phyloP scores from a whole-genome alignment of 2,888 invertebrate genomes.

The Chamaedrilus cognettii region DNA sequence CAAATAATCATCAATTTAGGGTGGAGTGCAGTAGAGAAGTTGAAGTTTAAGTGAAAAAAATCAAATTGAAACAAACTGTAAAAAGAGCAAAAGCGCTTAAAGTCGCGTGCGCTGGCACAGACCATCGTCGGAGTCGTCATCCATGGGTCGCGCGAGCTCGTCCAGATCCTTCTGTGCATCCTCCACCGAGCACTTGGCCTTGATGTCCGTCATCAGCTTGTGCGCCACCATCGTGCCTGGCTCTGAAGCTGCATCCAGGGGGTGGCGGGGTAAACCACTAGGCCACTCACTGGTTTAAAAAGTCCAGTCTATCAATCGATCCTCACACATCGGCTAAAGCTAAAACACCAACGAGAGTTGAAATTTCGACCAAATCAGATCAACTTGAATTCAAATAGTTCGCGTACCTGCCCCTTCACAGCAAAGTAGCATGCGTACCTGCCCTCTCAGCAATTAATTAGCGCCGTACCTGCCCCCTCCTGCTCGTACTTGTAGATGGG shows the following conservation, averaged over 20 bases:
- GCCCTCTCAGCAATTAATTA: slow-evolving; percentile 58
- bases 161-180: slow-evolving; percentile 85
- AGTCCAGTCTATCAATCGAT: not conserved
- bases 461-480: slow-evolving; percentile 67
- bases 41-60: too few relatives aligned
- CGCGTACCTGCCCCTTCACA: not conserved
- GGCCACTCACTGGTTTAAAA: not conserved
- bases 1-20: too few relatives aligned
- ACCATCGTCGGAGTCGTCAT: not conserved
- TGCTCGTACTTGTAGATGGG: slow-evolving; percentile 81
- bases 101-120: not conserved
- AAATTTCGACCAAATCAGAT: not conserved
- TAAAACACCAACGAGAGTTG: too few relatives aligned
- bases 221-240: slow-evolving; percentile 68
- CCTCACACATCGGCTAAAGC: too few relatives aligned
- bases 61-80: too few relatives aligned
- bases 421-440: not conserved
- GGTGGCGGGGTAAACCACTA: too few relatives aligned
- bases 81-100: not conserved
- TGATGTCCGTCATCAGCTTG: slow-evolving; percentile 81
- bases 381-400: not conserved
- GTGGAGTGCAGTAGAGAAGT: too few relatives aligned
- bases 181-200: slow-evolving; percentile 86
- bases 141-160: slow-evolving; percentile 69
- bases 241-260: slow-evolving; percentile 51